Evolutionary conservation across 2,797 vertebrate species (phyloP), one percentile per base, ranked within the genome.

Genomic region (Salarias fasciatus): DNA sequence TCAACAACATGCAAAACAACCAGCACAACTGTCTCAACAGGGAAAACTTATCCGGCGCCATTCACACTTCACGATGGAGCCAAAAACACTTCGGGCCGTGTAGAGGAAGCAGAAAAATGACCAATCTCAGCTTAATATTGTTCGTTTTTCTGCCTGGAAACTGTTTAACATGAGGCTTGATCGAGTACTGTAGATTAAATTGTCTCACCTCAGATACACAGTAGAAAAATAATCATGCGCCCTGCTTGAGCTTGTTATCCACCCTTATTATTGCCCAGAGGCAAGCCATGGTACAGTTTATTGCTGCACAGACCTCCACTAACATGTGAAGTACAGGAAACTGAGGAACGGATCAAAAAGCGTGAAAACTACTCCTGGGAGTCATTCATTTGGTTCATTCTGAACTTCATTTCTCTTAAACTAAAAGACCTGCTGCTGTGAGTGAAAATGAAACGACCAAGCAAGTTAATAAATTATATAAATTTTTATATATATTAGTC

Each of bases 401-500:
- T 46, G 0, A 49, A 14, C 33, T 57, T 14, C 8, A 11, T 11
- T 28, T 50, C 14, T n/a, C 11, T 7, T 4, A 41, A 11, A 8
- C 38, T 33, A 0, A 11, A 11, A 10, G 40, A 54, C 30, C 47
- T 43, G 4, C 44, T 56, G 42, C 8, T 13, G 30, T 31, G 38
- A 69, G 24, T 44, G 41, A 49, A 54, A 74, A 13, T 77, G 56
- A 74, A 86, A 81, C 55, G 61, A 85, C n/a, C n/a, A n/a, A 72
- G 69, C 75, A 87, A 89, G 79, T 86, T 77, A 87, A 86, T 86
- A 86, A 83, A 84, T 67, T 24, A 24, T 24, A 24, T 24, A 2
- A 24, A 24, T 24, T 24, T 24, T 3, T 24, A 24, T 24, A 24
- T 14, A 29, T 70, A 48, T 79, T 73, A 76, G 86, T 84, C 86